Evolutionary conservation across 2,888 invertebrate species (phyloP).

Genomic region (Acronicta leporina): DNA sequence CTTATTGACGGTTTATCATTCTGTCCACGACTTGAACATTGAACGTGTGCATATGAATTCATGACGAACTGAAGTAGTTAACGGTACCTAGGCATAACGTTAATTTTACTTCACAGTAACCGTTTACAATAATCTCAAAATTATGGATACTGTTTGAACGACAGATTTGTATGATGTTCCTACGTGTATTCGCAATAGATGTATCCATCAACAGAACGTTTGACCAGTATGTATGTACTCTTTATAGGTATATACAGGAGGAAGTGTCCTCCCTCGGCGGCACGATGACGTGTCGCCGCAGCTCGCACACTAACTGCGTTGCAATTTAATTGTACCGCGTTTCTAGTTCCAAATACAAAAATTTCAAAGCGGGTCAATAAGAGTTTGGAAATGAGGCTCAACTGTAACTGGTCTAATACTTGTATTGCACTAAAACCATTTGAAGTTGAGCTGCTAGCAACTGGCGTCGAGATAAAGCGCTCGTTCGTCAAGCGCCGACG

Average conservation of each 20-base stretch:
- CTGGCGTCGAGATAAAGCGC: slow-evolving; percentile 56
- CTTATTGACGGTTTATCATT: slow-evolving; percentile 24
- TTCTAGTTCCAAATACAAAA: slow-evolving; percentile 50
- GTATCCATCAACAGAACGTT: slow-evolving; percentile 6
- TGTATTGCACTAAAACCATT: slow-evolving; percentile 29
- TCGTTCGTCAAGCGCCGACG: slow-evolving; percentile 54
- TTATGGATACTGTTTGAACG: slow-evolving; percentile 18
- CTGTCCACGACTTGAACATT: slow-evolving; percentile 11
- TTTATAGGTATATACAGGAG: slow-evolving; percentile 39
- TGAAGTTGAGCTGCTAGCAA: slow-evolving; percentile 48
- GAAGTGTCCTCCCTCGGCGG: slow-evolving; percentile 52
- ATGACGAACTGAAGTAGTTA: slow-evolving; percentile 37
- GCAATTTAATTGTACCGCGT: slow-evolving; percentile 44
- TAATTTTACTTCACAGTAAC: slow-evolving; percentile 31
- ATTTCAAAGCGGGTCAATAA: slow-evolving; percentile 58
- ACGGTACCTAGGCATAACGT: slow-evolving; percentile 44
- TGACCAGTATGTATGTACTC: slow-evolving; percentile 6
- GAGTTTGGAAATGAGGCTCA: slow-evolving; percentile 54
- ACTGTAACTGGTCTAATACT: slow-evolving; percentile 26
- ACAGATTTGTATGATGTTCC: neutral
- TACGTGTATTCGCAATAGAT: neutral
- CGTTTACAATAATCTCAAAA: slow-evolving; percentile 21
- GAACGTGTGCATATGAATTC: slow-evolving; percentile 39
- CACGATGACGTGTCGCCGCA: slow-evolving; percentile 38
- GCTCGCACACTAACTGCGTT: slow-evolving; percentile 31